Evolutionary conservation across 1,140 invertebrate species (phyloP).

Genomic region (Dreissena polymorpha): DNA sequence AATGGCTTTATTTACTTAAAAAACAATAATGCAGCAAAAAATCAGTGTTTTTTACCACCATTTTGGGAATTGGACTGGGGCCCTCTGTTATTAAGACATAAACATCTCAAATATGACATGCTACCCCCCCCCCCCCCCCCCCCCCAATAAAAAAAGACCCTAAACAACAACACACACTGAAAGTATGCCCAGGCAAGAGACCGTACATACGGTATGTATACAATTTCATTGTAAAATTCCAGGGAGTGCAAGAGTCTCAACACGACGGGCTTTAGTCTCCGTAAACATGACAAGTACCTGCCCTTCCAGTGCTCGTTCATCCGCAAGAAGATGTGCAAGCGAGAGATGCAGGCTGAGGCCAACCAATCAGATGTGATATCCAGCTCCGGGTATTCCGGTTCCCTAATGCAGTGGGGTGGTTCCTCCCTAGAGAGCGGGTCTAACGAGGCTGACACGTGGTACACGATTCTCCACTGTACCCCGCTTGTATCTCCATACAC

Average conservation of each 20-base stretch:
- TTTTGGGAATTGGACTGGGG: too few relatives aligned
- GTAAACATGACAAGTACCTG: conserved; percentile 27
- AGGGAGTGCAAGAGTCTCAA: conserved; percentile 46
- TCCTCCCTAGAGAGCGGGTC: neutral
- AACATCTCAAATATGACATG: too few relatives aligned
- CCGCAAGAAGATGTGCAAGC: conserved; percentile 16
- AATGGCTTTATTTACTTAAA: too few relatives aligned
- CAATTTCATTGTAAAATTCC: neutral
- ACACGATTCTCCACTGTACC: conserved; percentile 61
- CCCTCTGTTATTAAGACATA: too few relatives aligned
- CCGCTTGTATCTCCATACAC: conserved; percentile 66
- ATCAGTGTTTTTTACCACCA: too few relatives aligned
- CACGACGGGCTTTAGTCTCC: conserved; percentile 36
- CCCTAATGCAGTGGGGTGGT: conserved; percentile 8
- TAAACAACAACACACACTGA: too few relatives aligned
- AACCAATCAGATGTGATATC: conserved; percentile 35
- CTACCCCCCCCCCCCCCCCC: too few relatives aligned
- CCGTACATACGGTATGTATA: too few relatives aligned
- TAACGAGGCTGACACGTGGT: conserved; percentile 4
- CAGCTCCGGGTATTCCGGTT: conserved; percentile 32
- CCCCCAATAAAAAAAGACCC: too few relatives aligned
- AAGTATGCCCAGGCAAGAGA: too few relatives aligned
- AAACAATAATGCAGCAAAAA: too few relatives aligned
- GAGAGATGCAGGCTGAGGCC: conserved; percentile 8
- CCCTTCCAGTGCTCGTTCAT: conserved; percentile 50